phyloP scores from a whole-genome alignment of 2,113 vertebrate species.

The Dipodomys ordii region DNA sequence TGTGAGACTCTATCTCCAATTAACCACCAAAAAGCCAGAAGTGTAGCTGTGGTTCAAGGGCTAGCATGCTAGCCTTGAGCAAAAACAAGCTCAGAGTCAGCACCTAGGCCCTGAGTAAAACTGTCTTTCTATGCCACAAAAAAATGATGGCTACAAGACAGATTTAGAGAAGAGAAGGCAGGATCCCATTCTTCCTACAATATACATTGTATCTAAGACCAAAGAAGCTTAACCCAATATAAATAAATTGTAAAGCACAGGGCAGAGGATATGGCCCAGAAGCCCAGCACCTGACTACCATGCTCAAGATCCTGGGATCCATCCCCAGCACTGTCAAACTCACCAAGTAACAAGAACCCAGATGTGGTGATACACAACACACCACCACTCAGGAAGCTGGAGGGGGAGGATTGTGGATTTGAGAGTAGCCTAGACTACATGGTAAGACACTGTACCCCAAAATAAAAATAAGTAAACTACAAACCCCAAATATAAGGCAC shows the following conservation, averaged over 20 bases:
- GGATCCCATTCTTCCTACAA: neutral
- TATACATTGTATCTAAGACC: neutral
- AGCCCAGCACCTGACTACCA: neutral
- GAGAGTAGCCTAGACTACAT: too few species aligned
- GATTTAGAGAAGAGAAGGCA: neutral
- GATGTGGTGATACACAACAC: too few species aligned
- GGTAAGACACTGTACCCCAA: too few species aligned
- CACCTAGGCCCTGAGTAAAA: neutral
- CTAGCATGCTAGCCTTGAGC: too few species aligned
- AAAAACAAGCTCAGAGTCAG: too few species aligned
- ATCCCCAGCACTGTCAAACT: neutral
- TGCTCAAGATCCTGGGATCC: neutral
- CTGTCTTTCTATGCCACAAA: neutral
- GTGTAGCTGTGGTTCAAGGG: too few species aligned
- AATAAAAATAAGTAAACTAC: neutral
- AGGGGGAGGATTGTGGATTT: too few species aligned
- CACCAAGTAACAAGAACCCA: too few species aligned
- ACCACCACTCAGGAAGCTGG: too few species aligned
- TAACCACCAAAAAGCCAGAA: too few species aligned
- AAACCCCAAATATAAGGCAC: neutral
- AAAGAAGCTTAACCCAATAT: neutral
- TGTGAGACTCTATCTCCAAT: too few species aligned
- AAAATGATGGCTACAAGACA: neutral
- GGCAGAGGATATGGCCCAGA: neutral
- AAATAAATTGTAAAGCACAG: neutral